Conservation (phyloP, 2,113 vertebrate genomes). For the Eublepharis macularius region DNA sequence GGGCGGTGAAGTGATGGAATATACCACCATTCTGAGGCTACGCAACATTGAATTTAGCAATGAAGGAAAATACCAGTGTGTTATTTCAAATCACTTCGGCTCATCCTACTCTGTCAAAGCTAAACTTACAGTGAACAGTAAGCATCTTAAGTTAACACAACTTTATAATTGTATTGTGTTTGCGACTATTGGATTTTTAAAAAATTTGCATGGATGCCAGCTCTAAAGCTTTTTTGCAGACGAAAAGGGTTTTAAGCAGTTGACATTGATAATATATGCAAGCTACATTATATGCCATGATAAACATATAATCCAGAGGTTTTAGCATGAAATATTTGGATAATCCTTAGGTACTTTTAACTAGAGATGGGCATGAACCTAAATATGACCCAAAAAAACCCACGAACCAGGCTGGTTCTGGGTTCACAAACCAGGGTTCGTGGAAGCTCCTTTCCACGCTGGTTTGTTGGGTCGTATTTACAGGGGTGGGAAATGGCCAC, state of each 20-base stretch:
- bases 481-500: no score
- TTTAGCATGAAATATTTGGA: not conserved
- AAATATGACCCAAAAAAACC: no score
- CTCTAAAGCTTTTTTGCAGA: no score
- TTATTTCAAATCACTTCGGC: constrained; percentile 98
- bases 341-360: not conserved
- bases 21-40: constrained; percentile 90
- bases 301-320: not conserved
- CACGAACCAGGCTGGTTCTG: no score
- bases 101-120: constrained; percentile 95
- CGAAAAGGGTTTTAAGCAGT: no score
- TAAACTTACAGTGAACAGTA: constrained; percentile 96
- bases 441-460: no score
- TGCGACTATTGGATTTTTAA: no score
- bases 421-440: no score
- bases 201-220: not conserved
- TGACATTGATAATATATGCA: no score
- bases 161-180: no score
- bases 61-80: constrained; percentile 95
- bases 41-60: constrained; percentile 87
- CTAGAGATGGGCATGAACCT: no score
- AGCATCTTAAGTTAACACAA: constrained; percentile 61
- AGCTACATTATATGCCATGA: not conserved
- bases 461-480: no score
- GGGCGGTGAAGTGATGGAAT: constrained; percentile 88